Conservation (phyloP, 64 coral and sea anemone genomes). For the Porites lutea region DNA sequence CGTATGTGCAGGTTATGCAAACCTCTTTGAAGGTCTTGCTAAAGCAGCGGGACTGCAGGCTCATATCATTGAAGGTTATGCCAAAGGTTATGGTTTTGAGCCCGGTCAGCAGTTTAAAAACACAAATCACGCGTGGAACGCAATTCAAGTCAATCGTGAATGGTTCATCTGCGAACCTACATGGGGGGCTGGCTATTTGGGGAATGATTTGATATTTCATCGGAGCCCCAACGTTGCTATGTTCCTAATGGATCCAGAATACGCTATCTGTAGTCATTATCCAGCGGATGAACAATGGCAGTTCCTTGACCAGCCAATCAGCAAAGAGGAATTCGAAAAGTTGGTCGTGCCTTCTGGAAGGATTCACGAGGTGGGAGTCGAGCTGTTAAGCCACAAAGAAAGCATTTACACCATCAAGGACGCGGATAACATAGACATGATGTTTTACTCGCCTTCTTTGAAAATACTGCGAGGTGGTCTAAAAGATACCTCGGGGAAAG, state of each 20-base stretch:
- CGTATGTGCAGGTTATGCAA: conserved; percentile 80
- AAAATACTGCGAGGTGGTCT: conserved; percentile 68
- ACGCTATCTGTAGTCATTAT: conserved; percentile 79
- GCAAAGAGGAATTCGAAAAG: conserved; percentile 88
- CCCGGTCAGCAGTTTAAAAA: conserved; percentile 61
- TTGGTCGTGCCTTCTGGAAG: conserved; percentile 76
- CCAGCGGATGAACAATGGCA: conserved; percentile 69
- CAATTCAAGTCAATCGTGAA: conserved; percentile 58
- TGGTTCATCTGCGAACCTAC: conserved; percentile 88
- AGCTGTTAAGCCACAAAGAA: conserved; percentile 76
- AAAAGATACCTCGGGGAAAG: conserved; percentile 48
- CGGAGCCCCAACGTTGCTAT: conserved; percentile 59
- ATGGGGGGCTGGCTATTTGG: conserved; percentile 79
- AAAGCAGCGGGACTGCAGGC: conserved; percentile 61
- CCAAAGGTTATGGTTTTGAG: conserved; percentile 85
- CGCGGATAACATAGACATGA: conserved; percentile 51
- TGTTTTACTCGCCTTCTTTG: conserved; percentile 64
- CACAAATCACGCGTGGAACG: conserved; percentile 82
- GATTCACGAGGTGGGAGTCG: conserved; percentile 66
- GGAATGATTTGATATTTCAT: conserved; percentile 83
- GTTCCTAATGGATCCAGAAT: conserved; percentile 82
- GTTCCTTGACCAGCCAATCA: conserved; percentile 70
- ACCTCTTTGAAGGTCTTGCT: conserved; percentile 78
- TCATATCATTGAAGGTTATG: conserved; percentile 62
- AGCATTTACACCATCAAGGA: conserved; percentile 59